These are phyloP conservation scores for Xestoiulus laeticollis DNA, from an alignment of 2,888 invertebrate genomes.

Conservation along the genomic window DNA sequence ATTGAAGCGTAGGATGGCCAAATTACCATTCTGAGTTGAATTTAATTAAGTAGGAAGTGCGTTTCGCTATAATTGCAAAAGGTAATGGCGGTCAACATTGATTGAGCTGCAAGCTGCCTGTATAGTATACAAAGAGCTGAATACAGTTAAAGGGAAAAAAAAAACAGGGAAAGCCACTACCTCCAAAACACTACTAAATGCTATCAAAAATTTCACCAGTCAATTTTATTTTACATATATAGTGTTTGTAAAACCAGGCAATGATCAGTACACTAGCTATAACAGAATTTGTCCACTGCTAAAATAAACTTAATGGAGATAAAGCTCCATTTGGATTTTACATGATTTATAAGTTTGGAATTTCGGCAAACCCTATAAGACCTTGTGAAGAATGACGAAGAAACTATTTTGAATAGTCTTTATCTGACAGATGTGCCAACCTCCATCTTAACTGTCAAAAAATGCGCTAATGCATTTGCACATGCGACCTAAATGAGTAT, in stretches of 20 bases:
- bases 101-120: neutral
- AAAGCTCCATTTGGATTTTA: neutral
- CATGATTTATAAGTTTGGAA: neutral
- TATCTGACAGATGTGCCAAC: neutral
- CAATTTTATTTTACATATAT: too few relatives aligned
- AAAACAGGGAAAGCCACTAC: neutral
- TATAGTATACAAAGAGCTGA: neutral
- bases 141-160: neutral
- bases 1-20: neutral
- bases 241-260: too few relatives aligned
- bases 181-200: neutral
- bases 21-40: neutral
- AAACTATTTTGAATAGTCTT: neutral
- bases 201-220: too few relatives aligned
- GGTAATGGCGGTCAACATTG: neutral
- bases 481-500: constrained; percentile 14
- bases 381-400: neutral
- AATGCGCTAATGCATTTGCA: neutral
- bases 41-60: neutral
- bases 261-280: too few relatives aligned
- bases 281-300: too few relatives aligned
- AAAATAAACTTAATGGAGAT: too few relatives aligned
- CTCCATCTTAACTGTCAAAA: neutral
- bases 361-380: neutral
- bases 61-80: neutral